phyloP scores from a whole-genome alignment of 2,113 vertebrate genomes.

The Notiomystis cincta region DNA sequence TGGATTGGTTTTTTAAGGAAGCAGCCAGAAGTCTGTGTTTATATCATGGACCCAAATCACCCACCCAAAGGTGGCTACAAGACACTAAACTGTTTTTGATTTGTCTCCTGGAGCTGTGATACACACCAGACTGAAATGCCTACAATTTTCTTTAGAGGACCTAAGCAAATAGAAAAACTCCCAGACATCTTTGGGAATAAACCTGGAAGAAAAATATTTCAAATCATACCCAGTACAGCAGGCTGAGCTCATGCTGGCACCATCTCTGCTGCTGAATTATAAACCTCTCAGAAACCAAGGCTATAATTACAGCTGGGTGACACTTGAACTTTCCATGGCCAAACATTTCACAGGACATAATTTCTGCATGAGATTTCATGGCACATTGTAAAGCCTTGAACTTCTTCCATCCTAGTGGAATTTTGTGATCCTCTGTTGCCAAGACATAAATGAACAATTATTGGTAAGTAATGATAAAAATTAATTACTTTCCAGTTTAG shows the following conservation, averaged over 20 bases:
- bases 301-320: slow-evolving; percentile 45
- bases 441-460: slow-evolving; percentile 7
- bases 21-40: not conserved
- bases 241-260: not conserved
- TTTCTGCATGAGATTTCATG: not conserved
- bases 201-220: not conserved
- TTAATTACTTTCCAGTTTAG: not conserved
- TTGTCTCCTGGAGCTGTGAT: not conserved
- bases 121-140: not conserved
- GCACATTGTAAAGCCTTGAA: not conserved
- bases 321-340: slow-evolving; percentile 37
- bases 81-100: not conserved
- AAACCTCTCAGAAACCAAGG: slow-evolving; percentile 46
- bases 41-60: not conserved
- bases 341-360: slow-evolving; percentile 27
- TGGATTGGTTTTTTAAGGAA: not conserved
- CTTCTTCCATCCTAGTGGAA: not conserved
- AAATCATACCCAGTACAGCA: not conserved
- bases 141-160: not conserved
- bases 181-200: not conserved
- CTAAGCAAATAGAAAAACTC: not conserved
- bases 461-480: not conserved
- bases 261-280: slow-evolving; percentile 29
- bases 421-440: not conserved
- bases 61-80: not conserved